These are phyloP conservation scores for Maniola hyperantus DNA, from an alignment of 2,888 invertebrate species.

Conservation along the genomic window DNA sequence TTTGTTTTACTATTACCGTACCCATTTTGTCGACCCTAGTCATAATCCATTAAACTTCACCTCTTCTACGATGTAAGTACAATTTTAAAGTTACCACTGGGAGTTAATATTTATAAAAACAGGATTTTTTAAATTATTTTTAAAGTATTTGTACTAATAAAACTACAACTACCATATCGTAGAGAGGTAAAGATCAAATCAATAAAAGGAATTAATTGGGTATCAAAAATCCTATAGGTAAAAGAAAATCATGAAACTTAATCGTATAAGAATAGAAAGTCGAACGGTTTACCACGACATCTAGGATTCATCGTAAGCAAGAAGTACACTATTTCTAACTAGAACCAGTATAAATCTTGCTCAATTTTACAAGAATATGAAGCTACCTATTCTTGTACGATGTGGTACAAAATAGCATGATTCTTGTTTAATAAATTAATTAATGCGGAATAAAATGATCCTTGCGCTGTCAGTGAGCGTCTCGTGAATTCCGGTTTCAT, in stretches of 20 bases:
- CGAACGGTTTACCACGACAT: not conserved
- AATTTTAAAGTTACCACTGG: slow-evolving; percentile 23
- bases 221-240: not conserved
- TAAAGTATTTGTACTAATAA: slow-evolving; percentile 33
- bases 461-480: no score
- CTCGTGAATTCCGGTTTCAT: no score
- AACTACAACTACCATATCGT: slow-evolving; percentile 34
- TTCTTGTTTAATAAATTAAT: not conserved
- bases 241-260: not conserved
- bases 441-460: no score
- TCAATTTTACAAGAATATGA: not conserved
- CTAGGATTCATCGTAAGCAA: not conserved
- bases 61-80: slow-evolving; percentile 25
- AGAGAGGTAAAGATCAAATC: slow-evolving; percentile 19
- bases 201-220: not conserved
- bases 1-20: slow-evolving; percentile 67
- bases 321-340: not conserved
- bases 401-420: not conserved
- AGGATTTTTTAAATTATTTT: slow-evolving; percentile 27
- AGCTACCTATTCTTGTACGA: not conserved
- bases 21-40: slow-evolving; percentile 57
- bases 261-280: not conserved
- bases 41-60: slow-evolving; percentile 28
- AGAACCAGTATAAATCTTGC: not conserved
- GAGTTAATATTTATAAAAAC: slow-evolving; percentile 26